Conservation (phyloP, 2,797 vertebrate genomes). For the Scarus forsteni region DNA sequence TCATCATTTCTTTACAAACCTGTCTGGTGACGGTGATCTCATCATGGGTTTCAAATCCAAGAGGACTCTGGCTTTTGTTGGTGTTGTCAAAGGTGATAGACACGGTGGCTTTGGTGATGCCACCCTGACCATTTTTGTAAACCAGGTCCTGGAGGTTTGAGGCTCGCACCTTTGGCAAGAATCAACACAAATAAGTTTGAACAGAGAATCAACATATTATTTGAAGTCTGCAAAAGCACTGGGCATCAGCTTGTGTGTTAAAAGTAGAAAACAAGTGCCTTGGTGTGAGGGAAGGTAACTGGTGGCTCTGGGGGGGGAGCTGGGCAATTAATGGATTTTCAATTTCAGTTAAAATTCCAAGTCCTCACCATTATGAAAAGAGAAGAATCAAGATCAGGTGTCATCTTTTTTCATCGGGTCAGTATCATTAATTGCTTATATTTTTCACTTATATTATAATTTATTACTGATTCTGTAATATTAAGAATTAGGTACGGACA, state of each 20-base stretch:
- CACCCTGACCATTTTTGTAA: constrained; percentile 96
- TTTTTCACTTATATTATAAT: too few relatives aligned
- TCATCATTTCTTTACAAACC: constrained; percentile 74
- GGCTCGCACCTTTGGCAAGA: constrained; percentile 89
- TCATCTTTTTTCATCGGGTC: too few relatives aligned
- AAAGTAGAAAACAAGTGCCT: neutral
- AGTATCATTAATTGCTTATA: too few relatives aligned
- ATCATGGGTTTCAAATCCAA: constrained; percentile 93
- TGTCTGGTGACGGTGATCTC: constrained; percentile 95
- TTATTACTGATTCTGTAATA: too few relatives aligned
- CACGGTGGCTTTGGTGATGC: constrained; percentile 93
- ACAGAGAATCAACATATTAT: neutral
- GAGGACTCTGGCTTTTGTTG: constrained; percentile 93
- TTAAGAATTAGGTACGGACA: too few relatives aligned
- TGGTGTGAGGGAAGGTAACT: too few relatives aligned
- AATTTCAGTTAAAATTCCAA: too few relatives aligned
- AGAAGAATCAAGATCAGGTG: too few relatives aligned
- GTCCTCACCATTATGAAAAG: too few relatives aligned
- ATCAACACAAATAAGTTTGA: neutral
- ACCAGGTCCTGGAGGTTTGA: constrained; percentile 94
- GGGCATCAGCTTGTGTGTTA: neutral
- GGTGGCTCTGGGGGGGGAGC: too few relatives aligned
- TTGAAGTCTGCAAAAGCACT: too few relatives aligned
- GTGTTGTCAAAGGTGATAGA: constrained; percentile 96
- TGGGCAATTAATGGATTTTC: too few relatives aligned